Base-by-base conservation (phyloP, 1,140 invertebrate genomes). In the Bombus pascuorum region DNA sequence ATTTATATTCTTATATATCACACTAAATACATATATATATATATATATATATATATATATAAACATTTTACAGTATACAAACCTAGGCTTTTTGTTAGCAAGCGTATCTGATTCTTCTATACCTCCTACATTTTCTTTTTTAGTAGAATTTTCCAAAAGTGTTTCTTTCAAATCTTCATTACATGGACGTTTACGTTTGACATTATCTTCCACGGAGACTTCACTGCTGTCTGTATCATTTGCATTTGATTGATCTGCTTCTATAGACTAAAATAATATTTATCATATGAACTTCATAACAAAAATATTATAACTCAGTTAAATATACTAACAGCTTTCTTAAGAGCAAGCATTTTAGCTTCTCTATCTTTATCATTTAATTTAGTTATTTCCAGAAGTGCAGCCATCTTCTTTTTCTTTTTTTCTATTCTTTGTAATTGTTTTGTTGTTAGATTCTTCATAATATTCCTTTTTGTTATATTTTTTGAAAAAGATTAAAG, bases 331-430 rank as follows among this genome's bases (percentile, higher is more conserved):
- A 86, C 89, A 32, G 83, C 68, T 53, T 92, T 87, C 74, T 92
- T 91, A 15, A 82, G 42, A 79, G 70, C 76, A 65, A 91, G 44
- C 1, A 79, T 77, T 85, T 89, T 93, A 15, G 83, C 73, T 86
- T 91, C 87, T 87, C 90, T 93, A 85, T 97, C 96, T 73, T 95
- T 94, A 84, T 97, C 96, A 91, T 97, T 97, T 47, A 97, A 93
- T 92, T 96, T 95, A 57, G 96, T 94, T 68, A 97, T 93, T 92
- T 96, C 96, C 28, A 96, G 94, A 87, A 96, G 94, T 6, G 96
- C 96, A 34, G 95, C 94, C 89, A 96, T 94, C 94, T 97, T 97
- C 92, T 96, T 96, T 87, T 96, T 96, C 87, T 97, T 97, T 78
- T 96, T 97, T 88, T 97, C 96, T 83, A 96, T 93, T 85, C 96